Evolutionary conservation across 2,797 vertebrate species (phyloP), one percentile per base, ranked within the genome.

Genomic region (Alca torda): DNA sequence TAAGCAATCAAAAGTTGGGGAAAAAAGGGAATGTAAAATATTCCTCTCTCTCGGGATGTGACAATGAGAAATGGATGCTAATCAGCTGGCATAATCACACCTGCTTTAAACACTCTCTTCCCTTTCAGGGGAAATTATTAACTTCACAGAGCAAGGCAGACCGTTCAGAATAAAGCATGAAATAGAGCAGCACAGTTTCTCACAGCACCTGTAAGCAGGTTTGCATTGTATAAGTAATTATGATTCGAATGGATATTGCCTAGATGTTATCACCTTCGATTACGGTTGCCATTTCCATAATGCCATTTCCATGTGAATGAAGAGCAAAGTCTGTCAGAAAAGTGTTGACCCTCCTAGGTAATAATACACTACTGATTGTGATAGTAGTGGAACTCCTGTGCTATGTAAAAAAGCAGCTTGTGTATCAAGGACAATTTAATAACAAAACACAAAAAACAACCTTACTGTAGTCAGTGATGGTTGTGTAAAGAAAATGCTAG

Each of bases 171-270:
- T 43, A 90, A 80, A 92, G 72, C 60, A 61, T 7, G 30, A 91
- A 89, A 80, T 16, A 61, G 78, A 95, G 81, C 48, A 64, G 84
- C 0, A 0, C 20, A 73, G 74, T 65, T 77, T 87, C 75, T 89
- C 26, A 2, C 41, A 92, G 90, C 75, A 93, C 72, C 80, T 89
- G 84, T 89, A 87, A 92, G 88, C 60, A 93, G 75, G 81, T 83
- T 72, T 89, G 77, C 46, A 65, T 69, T 72, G 21, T 80, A 39
- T 78, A 60, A 87, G 85, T 87, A 93, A 96, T 96, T 93, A 89
- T 69, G 81, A 54, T 96, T 93, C 77, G 88, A 91, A 93, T 92
- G 88, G 80, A 37, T 90, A 81, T 83, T 75, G 90, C 90, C 82
- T 50, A 89, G 89, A 87, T 68, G 86, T 90, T 96, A 95, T 93